These are phyloP conservation scores for Ophthalmotilapia sp. DNA, from an alignment of 2,113 vertebrate genomes.

Conservation along the genomic window DNA sequence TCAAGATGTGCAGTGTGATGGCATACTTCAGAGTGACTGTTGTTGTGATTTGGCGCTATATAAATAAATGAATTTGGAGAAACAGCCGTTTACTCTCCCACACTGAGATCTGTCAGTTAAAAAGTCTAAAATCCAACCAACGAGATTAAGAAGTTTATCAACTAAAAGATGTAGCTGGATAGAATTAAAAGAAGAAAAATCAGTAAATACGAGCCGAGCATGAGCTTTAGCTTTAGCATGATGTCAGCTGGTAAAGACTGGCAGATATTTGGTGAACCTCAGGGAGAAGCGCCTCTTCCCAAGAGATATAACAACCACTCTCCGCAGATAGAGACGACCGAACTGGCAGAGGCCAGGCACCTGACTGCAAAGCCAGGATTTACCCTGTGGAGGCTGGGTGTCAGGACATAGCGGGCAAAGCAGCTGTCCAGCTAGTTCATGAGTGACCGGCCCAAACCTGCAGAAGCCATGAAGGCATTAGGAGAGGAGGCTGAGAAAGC, in stretches of 20 bases:
- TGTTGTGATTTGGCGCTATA: accelerated
- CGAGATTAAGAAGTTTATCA: neutral
- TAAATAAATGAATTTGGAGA: neutral
- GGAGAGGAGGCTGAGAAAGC: neutral
- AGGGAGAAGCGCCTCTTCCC: neutral
- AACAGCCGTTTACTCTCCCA: neutral
- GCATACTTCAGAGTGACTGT: neutral
- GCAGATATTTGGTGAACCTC: neutral
- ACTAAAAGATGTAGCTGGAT: neutral
- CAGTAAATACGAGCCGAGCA: neutral
- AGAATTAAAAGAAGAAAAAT: neutral
- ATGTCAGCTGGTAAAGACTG: neutral
- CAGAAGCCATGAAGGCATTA: neutral
- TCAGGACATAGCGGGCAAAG: neutral
- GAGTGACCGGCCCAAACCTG: neutral
- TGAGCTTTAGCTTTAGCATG: neutral
- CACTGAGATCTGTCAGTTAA: neutral
- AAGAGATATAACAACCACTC: accelerated
- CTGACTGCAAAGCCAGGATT: neutral
- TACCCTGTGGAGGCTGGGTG: neutral
- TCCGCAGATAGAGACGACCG: neutral
- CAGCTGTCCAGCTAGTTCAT: neutral
- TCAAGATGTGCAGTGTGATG: neutral
- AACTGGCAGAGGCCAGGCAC: neutral
- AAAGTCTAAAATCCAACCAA: neutral